phyloP scores from a whole-genome alignment of 1,140 invertebrate genomes.

The Anastrepha ludens region DNA sequence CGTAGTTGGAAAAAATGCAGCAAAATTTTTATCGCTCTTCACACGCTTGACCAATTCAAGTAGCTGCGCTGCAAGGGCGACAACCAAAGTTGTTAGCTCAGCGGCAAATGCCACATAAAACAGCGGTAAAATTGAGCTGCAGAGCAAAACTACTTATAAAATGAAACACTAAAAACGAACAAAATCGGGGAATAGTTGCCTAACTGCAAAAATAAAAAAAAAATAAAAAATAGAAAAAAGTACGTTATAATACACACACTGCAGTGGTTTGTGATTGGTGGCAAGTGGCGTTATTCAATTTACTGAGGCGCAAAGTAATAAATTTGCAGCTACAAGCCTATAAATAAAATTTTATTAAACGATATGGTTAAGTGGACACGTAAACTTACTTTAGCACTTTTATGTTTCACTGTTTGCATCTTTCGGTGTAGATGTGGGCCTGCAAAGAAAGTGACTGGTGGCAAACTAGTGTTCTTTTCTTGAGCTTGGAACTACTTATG shows the following conservation, averaged over 20 bases:
- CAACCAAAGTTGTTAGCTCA: background rate
- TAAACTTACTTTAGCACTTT: conserved; percentile 26
- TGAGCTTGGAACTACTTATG: no score
- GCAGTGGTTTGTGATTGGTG: background rate
- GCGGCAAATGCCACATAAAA: conserved; percentile 2
- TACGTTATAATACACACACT: background rate
- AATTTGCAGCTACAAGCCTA: conserved; percentile 13
- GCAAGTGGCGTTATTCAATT: background rate
- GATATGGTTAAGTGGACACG: conserved; percentile 34
- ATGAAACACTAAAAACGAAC: background rate
- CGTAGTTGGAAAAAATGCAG: background rate
- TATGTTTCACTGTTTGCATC: background rate
- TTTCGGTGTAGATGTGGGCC: no score
- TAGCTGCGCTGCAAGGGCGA: background rate
- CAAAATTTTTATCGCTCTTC: conserved; percentile 14
- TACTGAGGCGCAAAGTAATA: conserved; percentile 37
- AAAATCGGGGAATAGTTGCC: background rate
- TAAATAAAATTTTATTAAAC: conserved; percentile 44
- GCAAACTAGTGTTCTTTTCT: no score
- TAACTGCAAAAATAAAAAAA: background rate
- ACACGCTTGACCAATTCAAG: conserved; percentile 22
- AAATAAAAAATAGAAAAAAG: background rate
- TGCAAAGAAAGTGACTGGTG: no score
- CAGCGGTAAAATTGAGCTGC: background rate
- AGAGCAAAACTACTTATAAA: background rate